Evolutionary conservation across 2,797 vertebrate species (phyloP).

Genomic region (Gymnoscopelus braueri): DNA sequence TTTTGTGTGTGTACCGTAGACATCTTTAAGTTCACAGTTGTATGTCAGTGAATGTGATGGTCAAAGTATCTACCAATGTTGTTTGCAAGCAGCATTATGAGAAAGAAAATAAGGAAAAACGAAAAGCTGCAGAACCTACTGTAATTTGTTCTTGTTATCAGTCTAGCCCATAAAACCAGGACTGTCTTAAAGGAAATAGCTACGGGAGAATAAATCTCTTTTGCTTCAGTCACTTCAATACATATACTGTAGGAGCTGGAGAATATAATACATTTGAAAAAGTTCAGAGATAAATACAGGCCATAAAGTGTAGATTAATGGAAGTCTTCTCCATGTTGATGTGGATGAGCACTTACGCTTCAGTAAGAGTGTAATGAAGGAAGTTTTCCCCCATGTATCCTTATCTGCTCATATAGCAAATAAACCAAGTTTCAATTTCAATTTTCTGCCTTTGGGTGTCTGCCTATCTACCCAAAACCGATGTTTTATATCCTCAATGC

Average conservation of each 20-base stretch:
- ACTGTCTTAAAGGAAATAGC: conserved; percentile 38
- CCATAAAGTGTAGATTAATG: conserved; percentile 40
- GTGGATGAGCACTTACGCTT: conserved; percentile 41
- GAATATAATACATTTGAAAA: conserved; percentile 44
- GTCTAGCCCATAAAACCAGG: conserved; percentile 21
- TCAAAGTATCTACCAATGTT: too few relatives aligned
- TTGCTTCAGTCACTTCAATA: conserved; percentile 27
- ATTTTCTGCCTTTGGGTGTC: conserved; percentile 30
- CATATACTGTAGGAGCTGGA: conserved; percentile 34
- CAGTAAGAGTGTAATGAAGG: conserved; percentile 47
- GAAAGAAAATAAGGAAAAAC: conserved; percentile 17
- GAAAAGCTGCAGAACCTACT: background rate
- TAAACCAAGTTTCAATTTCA: conserved; percentile 53
- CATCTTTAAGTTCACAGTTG: conserved; percentile 39
- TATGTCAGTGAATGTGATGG: conserved; percentile 60
- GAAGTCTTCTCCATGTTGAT: conserved; percentile 34
- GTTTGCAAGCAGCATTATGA: conserved; percentile 27
- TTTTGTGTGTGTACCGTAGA: conserved; percentile 41
- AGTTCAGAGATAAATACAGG: conserved; percentile 39
- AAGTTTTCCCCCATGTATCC: conserved; percentile 14
- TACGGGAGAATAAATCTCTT: conserved; percentile 5
- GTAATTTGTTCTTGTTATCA: conserved; percentile 30
- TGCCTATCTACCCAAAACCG: background rate
- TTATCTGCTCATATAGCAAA: conserved; percentile 44
- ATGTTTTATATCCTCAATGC: conserved; percentile 2